Percentiles rank a stretch among this genome's conserved stretches.
These are phyloP conservation scores for Grallaria varia DNA, from an alignment of 2,113 vertebrate genomes.

Conservation along the genomic window DNA sequence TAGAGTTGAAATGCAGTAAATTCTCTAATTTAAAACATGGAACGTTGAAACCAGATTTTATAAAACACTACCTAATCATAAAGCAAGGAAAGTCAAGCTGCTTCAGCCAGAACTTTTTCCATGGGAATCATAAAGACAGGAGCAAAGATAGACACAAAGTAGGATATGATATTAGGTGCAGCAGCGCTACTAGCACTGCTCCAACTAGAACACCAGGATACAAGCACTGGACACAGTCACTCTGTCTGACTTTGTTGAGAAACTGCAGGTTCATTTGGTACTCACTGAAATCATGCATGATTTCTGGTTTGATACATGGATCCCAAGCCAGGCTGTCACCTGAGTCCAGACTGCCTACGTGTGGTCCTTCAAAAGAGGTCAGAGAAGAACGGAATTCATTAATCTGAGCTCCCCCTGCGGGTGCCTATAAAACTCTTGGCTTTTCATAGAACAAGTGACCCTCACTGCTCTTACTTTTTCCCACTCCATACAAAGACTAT, in stretches of 20 bases:
- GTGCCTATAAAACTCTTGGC: neutral
- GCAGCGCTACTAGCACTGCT: neutral
- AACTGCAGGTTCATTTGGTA: neutral
- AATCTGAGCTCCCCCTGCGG: neutral
- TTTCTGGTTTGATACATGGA: neutral
- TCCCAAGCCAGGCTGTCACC: neutral
- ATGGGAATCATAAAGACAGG: neutral
- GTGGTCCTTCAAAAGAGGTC: neutral
- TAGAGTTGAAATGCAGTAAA: neutral
- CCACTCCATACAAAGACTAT: neutral
- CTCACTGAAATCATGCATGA: neutral
- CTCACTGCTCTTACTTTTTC: neutral
- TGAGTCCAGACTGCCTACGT: neutral
- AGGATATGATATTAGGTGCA: neutral
- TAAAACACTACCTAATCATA: neutral
- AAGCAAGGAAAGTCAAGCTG: neutral
- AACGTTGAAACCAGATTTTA: neutral
- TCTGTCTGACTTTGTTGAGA: neutral
- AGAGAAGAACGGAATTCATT: neutral
- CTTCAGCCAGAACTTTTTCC: neutral
- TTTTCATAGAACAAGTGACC: neutral
- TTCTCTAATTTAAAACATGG: neutral
- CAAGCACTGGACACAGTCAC: neutral
- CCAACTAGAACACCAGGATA: neutral
- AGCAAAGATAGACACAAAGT: neutral